Percentiles rank a stretch among this genome's conserved stretches.
Evolutionary conservation across 2,888 invertebrate genomes (phyloP).

Genomic region (Stomorhina lunata): DNA sequence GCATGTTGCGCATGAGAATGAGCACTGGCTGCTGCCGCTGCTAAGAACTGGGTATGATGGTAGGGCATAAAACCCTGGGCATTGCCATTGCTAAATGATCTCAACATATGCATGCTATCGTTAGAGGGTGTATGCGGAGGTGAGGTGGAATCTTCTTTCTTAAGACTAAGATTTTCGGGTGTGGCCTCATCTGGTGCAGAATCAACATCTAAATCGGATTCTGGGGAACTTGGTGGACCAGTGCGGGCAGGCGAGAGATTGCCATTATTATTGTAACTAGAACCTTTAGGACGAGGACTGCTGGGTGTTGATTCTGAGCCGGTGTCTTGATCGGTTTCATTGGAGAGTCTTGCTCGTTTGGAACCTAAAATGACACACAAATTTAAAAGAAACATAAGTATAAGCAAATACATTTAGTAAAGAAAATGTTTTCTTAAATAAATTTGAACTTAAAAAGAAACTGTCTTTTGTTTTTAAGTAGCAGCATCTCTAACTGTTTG

Average conservation of each 20-base stretch:
- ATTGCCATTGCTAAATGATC: constrained; percentile 75
- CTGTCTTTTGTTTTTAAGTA: constrained; percentile 6
- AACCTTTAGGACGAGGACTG: constrained; percentile 76
- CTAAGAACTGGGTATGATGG: constrained; percentile 75
- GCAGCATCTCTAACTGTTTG: background rate
- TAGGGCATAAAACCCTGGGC: constrained; percentile 81
- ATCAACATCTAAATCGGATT: constrained; percentile 80
- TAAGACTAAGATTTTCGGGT: constrained; percentile 91
- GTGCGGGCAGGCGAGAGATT: constrained; percentile 79
- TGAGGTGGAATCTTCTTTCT: constrained; percentile 82
- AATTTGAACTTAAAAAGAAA: no score
- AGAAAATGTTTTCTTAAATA: constrained; percentile 6
- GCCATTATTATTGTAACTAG: constrained; percentile 72
- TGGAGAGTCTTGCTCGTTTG: constrained; percentile 79
- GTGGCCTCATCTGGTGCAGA: constrained; percentile 82
- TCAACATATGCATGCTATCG: constrained; percentile 76
- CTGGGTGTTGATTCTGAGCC: constrained; percentile 80
- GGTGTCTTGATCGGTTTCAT: constrained; percentile 80
- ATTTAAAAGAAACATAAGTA: background rate
- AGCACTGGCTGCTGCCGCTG: constrained; percentile 72
- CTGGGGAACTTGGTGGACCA: constrained; percentile 80
- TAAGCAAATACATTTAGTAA: background rate
- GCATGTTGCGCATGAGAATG: constrained; percentile 64
- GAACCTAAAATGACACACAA: constrained; percentile 72
- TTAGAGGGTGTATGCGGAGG: constrained; percentile 79